Evolutionary conservation across 1,140 invertebrate species (phyloP), one percentile per base, ranked within the genome.

Genomic region (Anoplophora glabripennis): DNA sequence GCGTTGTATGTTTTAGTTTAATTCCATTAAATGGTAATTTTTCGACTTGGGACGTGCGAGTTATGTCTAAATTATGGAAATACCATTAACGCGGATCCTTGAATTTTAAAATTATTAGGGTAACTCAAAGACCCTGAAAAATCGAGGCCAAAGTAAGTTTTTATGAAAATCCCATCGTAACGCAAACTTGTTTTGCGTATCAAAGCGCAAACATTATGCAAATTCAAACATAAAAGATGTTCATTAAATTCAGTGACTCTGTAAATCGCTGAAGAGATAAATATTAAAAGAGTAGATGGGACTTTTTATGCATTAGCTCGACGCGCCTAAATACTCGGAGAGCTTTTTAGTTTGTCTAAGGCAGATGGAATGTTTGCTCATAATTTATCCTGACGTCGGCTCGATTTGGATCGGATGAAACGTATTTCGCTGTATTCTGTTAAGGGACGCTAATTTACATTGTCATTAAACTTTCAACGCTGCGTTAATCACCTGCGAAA

Each of bases 191-290:
- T 61, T 61, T 54, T 52, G 41, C 48, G 57, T 64, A 59, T 64
- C 61, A 64, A 64, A 64, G 61, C 42, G 48, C 54, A 52, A 59
- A 59, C 57, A 64, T 64, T 64, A 64, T 64, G 61, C 56, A 64
- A 64, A 64, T 64, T 45, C 36, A 35, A 59, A 64, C 61, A 59
- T 64, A 55, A 59, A 64, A 64, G 61, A 64, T 64, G 53, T 59
- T 64, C 61, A 64, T 64, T 64, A 64, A 64, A 64, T 64, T 58
- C 61, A 54, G 52, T 53, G 57, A 59, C 61, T 64, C 59, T 59
- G 56, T 59, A 55, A 59, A 64, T 56, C 61, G 56, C 48, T 53
- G 38, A 59, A 64, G 57, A 59, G 61, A 64, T 64, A 64, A 57
- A 64, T 64, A 64, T 64, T 64, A 64, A 56, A 64, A 64, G 61